A percentile compares a stretch with the other conserved stretches of the same genome.
These are phyloP conservation scores for Cataglyphis rosenhaueri DNA, from an alignment of 2,888 invertebrate genomes.

Conservation along the genomic window DNA sequence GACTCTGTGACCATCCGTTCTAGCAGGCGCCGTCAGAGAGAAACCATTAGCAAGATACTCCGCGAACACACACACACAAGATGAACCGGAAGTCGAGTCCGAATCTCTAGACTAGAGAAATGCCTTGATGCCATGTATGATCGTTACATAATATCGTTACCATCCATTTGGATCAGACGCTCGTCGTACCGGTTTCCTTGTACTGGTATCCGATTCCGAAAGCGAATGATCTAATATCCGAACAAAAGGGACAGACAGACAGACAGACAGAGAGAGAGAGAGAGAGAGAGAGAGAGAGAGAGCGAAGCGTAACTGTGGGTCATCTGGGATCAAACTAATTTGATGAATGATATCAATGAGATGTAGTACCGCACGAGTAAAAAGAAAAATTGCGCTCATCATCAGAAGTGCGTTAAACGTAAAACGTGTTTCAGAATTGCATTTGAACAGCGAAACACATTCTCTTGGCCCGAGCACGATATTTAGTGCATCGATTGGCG, in stretches of 20 bases:
- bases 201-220: slow-evolving; percentile 12
- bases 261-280: too few relatives aligned
- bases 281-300: too few relatives aligned
- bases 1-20: slow-evolving; percentile 50
- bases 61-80: background rate
- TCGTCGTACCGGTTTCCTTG: background rate
- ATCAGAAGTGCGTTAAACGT: background rate
- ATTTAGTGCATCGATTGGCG: slow-evolving; percentile 7
- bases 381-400: background rate
- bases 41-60: slow-evolving; percentile 31
- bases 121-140: background rate
- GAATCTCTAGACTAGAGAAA: background rate
- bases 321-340: slow-evolving; percentile 74
- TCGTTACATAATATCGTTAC: slow-evolving; percentile 48
- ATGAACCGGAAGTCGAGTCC: slow-evolving; percentile 18
- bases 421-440: slow-evolving; percentile 7
- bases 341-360: slow-evolving; percentile 67
- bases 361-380: background rate
- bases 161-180: background rate
- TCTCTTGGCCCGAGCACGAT: background rate
- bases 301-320: slow-evolving; percentile 65
- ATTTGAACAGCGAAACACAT: slow-evolving; percentile 5
- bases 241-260: slow-evolving; percentile 63
- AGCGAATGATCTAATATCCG: background rate
- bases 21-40: background rate